Base-by-base conservation (phyloP, 2,113 vertebrate genomes). In the Echinops telfairi region DNA sequence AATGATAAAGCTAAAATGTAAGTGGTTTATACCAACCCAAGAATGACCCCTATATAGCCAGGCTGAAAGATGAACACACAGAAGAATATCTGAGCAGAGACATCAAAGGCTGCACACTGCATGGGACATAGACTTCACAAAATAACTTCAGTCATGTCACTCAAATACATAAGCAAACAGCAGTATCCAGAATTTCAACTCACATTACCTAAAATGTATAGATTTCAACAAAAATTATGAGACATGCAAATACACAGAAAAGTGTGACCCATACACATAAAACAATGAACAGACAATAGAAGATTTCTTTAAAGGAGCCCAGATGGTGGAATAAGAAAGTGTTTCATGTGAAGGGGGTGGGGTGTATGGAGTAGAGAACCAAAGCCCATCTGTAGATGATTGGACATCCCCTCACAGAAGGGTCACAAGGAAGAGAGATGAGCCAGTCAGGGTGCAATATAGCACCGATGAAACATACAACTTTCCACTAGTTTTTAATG, bases 91-190 rank as follows among this genome's bases (percentile, higher is more conserved):
- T 82, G 58, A 89, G 47, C 15, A 75, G 27, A 29, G 1, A 33
- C 76, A 60, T 60, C n/a, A 60, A 60, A 10, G 68, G 27, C 31
- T 86, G 88, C 36, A 86, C 25, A 75, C 57, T 89, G 20, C 16
- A 86, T 23, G 64, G 47, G 83, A 5, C 23, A 91, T 64, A 86
- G 73, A 93, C 40, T 87, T 93, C 47, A 80, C 47, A 89, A 33
- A 86, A 47, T 33, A 84, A 84, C n/a, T 92, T 92, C 73, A 82
- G 31, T 87, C 79, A 87, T 58, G n/a, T 47, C 47, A 76, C 57
- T 90, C 87, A 93, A 88, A 36, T 70, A 95, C 81, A 38, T 76
- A 82, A 91, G 6, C 25, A 91, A 43, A 84, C 75, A 83, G 78
- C 7, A 76, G 70, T 29, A 31, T 82, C 53, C 43, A 57, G 27